Evolutionary conservation across 2,113 vertebrate species (phyloP).

Genomic region (Orientallactaga bullata): DNA sequence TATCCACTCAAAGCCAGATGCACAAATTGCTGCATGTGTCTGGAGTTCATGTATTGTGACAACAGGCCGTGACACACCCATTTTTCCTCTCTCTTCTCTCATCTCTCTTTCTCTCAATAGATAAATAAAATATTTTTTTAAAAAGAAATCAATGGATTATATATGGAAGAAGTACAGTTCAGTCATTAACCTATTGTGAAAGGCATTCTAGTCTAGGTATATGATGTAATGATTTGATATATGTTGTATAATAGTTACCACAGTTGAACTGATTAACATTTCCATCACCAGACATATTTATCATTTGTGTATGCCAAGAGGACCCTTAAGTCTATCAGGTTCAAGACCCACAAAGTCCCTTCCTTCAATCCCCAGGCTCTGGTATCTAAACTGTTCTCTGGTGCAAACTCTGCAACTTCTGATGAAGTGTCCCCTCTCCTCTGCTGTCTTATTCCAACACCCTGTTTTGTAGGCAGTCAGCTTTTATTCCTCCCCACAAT

Average conservation of each 20-base stretch:
- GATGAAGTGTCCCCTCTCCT: no score
- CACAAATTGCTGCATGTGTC: no score
- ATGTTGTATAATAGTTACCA: neutral
- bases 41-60: no score
- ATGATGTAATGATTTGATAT: neutral
- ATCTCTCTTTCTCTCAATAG: no score
- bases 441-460: no score
- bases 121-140: no score
- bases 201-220: neutral
- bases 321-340: neutral
- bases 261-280: neutral
- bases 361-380: neutral
- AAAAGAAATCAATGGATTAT: neutral
- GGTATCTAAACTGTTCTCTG: neutral
- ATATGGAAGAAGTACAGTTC: neutral
- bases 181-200: neutral
- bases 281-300: no score
- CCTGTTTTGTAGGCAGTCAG: neutral
- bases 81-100: no score
- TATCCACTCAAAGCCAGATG: no score
- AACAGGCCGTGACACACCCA: no score
- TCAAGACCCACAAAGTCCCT: neutral
- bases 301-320: neutral
- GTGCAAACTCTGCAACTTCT: neutral
- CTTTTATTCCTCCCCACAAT: accelerated